Evolutionary conservation across 2,797 vertebrate genomes (phyloP).

Genomic region (Bufotes viridis): DNA sequence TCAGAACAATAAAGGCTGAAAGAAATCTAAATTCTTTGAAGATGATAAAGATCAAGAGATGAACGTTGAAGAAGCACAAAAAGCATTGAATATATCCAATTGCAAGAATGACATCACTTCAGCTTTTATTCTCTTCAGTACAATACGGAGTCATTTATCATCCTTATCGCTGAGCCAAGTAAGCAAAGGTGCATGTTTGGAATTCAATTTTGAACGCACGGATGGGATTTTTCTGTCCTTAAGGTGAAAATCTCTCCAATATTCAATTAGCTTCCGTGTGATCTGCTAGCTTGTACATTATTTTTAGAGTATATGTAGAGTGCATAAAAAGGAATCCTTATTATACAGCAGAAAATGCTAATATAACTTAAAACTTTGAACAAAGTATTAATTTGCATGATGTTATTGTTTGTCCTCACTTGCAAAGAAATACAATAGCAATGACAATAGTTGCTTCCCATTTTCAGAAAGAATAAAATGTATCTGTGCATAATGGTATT

Average conservation of each 20-base stretch:
- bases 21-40: conserved; percentile 56
- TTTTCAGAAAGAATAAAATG: too few species aligned
- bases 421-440: too few species aligned
- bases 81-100: conserved; percentile 37
- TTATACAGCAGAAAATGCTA: neutral
- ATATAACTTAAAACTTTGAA: neutral
- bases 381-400: neutral
- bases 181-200: conserved; percentile 56
- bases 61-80: conserved; percentile 58
- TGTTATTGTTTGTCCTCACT: neutral
- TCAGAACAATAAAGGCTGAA: conserved; percentile 54
- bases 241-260: conserved; percentile 58
- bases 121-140: conserved; percentile 61
- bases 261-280: conserved; percentile 56
- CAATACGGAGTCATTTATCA: conserved; percentile 63
- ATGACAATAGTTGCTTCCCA: too few species aligned
- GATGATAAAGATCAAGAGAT: conserved; percentile 53
- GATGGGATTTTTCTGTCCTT: conserved; percentile 61
- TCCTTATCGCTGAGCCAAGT: conserved; percentile 63
- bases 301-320: conserved; percentile 58
- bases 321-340: conserved; percentile 36
- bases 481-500: too few species aligned
- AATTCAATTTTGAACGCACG: conserved; percentile 13
- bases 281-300: conserved; percentile 21
- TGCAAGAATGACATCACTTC: conserved; percentile 44